Conservation (phyloP, 2,113 vertebrate species). For the Erinaceus europaeus region DNA sequence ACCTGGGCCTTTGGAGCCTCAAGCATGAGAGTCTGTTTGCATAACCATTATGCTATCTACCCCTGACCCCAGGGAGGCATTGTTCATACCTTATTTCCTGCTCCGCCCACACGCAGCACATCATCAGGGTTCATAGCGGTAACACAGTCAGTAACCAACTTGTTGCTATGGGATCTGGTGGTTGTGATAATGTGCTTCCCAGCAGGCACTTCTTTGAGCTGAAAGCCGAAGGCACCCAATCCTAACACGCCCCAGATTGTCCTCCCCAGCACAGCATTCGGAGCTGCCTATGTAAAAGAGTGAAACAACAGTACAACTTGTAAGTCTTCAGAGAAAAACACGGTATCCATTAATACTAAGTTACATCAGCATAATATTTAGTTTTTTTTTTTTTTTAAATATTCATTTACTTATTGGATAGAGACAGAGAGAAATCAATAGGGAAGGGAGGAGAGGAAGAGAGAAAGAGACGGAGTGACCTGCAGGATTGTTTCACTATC, state of each 20-base stretch:
- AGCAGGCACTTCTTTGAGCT: conserved; percentile 90
- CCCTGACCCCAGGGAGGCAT: not conserved
- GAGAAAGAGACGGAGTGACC: too few species aligned
- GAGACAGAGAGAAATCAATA: too few species aligned
- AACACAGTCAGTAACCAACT: conserved; percentile 91
- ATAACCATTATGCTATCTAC: too few species aligned
- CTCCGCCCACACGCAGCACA: conserved; percentile 93
- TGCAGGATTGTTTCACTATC: too few species aligned
- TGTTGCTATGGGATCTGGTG: conserved; percentile 95
- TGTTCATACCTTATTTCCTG: conserved; percentile 94
- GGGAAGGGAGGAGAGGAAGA: too few species aligned
- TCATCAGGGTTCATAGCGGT: conserved; percentile 92
- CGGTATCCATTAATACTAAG: too few species aligned
- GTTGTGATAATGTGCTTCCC: conserved; percentile 92
- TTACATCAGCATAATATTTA: too few species aligned
- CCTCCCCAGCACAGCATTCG: conserved; percentile 87
- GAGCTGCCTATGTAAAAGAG: conserved; percentile 82
- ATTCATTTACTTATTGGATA: too few species aligned
- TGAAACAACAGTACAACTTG: not conserved
- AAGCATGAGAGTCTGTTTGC: too few species aligned
- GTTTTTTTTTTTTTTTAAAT: too few species aligned
- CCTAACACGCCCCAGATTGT: conserved; percentile 96
- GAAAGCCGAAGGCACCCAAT: conserved; percentile 93
- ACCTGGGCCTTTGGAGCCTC: too few species aligned
- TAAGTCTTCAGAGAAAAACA: not conserved